Conservation (phyloP, 2,888 invertebrate genomes). For the Cataglyphis rosenhaueri region DNA sequence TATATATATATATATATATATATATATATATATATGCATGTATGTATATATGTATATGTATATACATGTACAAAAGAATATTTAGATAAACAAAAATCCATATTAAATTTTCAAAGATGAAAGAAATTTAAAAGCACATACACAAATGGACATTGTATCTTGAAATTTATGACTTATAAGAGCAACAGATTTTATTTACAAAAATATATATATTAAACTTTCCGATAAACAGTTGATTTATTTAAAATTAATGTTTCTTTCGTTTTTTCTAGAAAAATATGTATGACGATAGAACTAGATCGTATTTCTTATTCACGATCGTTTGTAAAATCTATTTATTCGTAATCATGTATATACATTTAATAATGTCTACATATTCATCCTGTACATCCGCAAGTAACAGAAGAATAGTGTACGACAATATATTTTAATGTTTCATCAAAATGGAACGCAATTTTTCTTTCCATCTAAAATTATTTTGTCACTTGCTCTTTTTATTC, state of each 20-base stretch:
- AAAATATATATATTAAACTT: slow-evolving; percentile 1
- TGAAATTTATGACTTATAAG: not conserved
- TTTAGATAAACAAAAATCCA: not conserved
- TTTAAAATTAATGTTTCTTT: slow-evolving; percentile 27
- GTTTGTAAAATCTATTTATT: not conserved
- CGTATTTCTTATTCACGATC: slow-evolving; percentile 19
- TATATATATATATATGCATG: not conserved
- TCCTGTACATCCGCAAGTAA: slow-evolving; percentile 11
- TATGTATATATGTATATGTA: not conserved
- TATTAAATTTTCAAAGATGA: not conserved
- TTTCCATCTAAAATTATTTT: not conserved
- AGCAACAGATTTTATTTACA: not conserved
- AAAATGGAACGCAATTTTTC: slow-evolving; percentile 9
- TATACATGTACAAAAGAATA: not conserved
- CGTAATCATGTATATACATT: slow-evolving; percentile 32
- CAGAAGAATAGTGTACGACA: slow-evolving; percentile 10
- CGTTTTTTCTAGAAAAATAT: slow-evolving; percentile 18
- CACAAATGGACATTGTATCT: not conserved
- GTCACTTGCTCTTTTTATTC: not conserved
- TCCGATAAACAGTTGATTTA: not conserved
- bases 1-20: not conserved
- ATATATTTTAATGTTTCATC: slow-evolving; percentile 39
- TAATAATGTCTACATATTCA: slow-evolving; percentile 10
- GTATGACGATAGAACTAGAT: not conserved
- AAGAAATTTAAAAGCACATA: not conserved